A percentile compares a stretch with the other conserved stretches of the same genome.
Conservation (phyloP, 1,140 invertebrate species). For the Bombus pascuorum region DNA sequence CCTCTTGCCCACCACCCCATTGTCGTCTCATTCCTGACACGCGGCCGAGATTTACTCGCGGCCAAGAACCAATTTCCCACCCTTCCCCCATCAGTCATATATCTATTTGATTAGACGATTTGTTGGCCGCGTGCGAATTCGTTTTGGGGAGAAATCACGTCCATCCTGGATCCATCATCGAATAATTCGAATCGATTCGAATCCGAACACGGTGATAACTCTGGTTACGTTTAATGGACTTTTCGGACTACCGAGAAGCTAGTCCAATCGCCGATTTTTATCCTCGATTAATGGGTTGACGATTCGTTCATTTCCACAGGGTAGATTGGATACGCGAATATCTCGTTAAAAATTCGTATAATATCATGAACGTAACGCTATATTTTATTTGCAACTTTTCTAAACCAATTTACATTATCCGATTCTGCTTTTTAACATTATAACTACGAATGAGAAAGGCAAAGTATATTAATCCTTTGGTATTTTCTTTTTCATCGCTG, state of each 20-base stretch:
- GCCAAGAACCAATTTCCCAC: slow-evolving; percentile 65
- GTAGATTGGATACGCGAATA: not conserved
- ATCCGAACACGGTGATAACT: not conserved
- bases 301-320: not conserved
- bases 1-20: not conserved
- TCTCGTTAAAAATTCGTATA: not conserved
- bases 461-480: too few relatives aligned
- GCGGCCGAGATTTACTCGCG: slow-evolving; percentile 63
- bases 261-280: not conserved
- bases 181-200: not conserved
- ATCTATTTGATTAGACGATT: slow-evolving; percentile 69
- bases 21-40: slow-evolving; percentile 45
- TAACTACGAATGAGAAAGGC: too few relatives aligned
- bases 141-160: not conserved
- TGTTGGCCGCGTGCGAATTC: slow-evolving; percentile 55
- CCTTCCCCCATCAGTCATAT: slow-evolving; percentile 59
- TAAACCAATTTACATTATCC: not conserved
- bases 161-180: not conserved
- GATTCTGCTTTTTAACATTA: not conserved
- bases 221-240: not conserved
- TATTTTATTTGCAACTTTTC: too few relatives aligned
- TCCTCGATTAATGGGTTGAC: not conserved
- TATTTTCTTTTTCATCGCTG: not conserved
- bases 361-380: too few relatives aligned
- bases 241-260: not conserved